A percentile compares a stretch with the other conserved stretches of the same genome.
Conservation (phyloP, 2,797 vertebrate species). For the Amblyopsis hoosieri region DNA sequence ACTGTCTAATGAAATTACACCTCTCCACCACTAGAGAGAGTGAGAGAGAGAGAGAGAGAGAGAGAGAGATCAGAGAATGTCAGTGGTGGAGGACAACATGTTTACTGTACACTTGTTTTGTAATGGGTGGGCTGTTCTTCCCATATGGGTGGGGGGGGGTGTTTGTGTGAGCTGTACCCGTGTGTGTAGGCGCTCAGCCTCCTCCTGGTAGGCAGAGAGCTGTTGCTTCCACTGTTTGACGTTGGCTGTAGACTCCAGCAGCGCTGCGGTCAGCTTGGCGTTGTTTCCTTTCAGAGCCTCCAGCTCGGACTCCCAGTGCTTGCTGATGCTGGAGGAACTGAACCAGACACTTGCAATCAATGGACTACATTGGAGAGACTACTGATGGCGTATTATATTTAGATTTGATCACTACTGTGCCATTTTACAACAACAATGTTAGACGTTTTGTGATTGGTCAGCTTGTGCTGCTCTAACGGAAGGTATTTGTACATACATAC, state of each 20-base stretch:
- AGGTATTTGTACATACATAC: too few species aligned
- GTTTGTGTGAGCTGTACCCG: conserved; percentile 72
- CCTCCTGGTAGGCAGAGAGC: conserved; percentile 94
- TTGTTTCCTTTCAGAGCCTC: conserved; percentile 96
- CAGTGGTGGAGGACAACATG: too few species aligned
- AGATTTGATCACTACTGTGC: too few species aligned
- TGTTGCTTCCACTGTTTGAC: conserved; percentile 99
- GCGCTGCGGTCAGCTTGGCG: conserved; percentile 95
- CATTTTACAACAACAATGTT: too few species aligned
- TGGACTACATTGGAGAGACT: not conserved
- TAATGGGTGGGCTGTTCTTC: not conserved
- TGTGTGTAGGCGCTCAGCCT: conserved; percentile 95
- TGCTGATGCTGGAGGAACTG: conserved; percentile 90
- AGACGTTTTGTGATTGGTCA: too few species aligned
- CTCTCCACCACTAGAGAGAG: too few species aligned
- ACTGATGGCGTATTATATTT: too few species aligned
- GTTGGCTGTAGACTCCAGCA: conserved; percentile 96
- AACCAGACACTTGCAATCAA: conserved; percentile 14
- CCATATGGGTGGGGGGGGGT: not conserved
- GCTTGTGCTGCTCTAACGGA: too few species aligned
- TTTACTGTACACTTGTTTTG: too few species aligned
- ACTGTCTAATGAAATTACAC: too few species aligned
- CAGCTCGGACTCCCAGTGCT: conserved; percentile 98
- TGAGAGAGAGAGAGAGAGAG: too few species aligned
- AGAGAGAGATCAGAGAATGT: too few species aligned